Base-by-base conservation (phyloP, 2,888 invertebrate species). In the Pyralis farinalis region DNA sequence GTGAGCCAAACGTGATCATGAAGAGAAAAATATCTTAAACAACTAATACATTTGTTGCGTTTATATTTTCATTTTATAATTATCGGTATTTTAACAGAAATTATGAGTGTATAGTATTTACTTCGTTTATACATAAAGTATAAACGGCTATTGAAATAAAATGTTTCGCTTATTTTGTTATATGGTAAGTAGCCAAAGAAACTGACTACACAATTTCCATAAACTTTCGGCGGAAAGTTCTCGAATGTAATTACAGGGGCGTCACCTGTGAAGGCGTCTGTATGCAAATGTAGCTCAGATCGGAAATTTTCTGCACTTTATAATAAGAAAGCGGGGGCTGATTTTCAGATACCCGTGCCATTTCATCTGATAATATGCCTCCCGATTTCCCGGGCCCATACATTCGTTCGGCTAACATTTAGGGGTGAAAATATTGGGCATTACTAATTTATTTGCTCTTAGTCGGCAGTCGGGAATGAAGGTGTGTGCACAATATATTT, bases 401-500 rank as follows among this genome's bases (percentile, higher is more conserved):
- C 70, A 74, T 71, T 71, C 67, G 61, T 80, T 75, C 70, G 71
- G 78, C 78, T 78, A 81, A 75, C 71, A 75, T 79, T 80, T 76
- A 78, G 84, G 39, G 82, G 83, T 76, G 84, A 81, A 82, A 80
- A 81, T 81, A 82, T 82, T 72, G 78, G 72, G 76, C 63, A 77
- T 78, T 77, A 81, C 83, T 85, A 85, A 84, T 84, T 84, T 83
- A 80, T 83, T 78, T 73, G 68, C 70, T 62, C 60, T 57, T 68
- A 68, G 64, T 64, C 66, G 61, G 55, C 61, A 59, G 54, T 4
- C 58, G 67, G 62, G 67, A 74, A 75, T 72, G 71, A 74, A 79
- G 72, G 72, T 71, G 70, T 61, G 68, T 73, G 70, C 71, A 76
- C 79, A 79, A 83, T 88, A 86, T 83, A 87, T 87, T 86, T 85